Percentiles rank a stretch among this genome's conserved stretches.
Evolutionary conservation across 2,797 vertebrate genomes (phyloP).

Genomic region (Sciurus carolinensis): DNA sequence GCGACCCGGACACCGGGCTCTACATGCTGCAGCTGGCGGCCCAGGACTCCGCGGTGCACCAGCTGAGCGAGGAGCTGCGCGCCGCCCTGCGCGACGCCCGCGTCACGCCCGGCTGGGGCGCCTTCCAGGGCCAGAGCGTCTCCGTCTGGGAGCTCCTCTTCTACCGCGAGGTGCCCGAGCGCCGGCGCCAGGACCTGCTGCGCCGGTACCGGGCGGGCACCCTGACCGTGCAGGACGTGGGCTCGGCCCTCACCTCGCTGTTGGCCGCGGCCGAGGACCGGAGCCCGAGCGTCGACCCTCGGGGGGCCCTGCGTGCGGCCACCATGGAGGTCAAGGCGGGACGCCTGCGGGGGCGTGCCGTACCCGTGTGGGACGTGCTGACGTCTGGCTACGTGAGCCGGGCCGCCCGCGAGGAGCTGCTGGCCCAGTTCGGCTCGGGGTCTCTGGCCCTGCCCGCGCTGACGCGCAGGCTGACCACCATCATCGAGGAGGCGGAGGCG

Average conservation of each 20-base stretch:
- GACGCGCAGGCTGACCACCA: slow-evolving; percentile 70
- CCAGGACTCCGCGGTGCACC: slow-evolving; percentile 80
- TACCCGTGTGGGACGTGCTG: slow-evolving; percentile 94
- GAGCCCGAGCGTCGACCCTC: neutral
- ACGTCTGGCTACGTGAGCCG: slow-evolving; percentile 90
- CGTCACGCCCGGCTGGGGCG: slow-evolving; percentile 71
- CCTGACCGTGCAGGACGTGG: slow-evolving; percentile 87
- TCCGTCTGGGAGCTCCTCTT: slow-evolving; percentile 94
- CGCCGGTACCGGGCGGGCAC: slow-evolving; percentile 79
- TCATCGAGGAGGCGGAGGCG: slow-evolving; percentile 79
- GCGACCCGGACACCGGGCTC: slow-evolving; percentile 86
- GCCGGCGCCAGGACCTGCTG: slow-evolving; percentile 91
- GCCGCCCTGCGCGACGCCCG: slow-evolving; percentile 74
- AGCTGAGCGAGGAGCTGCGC: slow-evolving; percentile 76
- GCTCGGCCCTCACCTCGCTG: slow-evolving; percentile 86
- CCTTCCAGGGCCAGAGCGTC: slow-evolving; percentile 89
- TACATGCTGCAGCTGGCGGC: slow-evolving; percentile 86
- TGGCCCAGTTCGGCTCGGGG: slow-evolving; percentile 88
- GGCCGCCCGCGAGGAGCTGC: slow-evolving; percentile 89
- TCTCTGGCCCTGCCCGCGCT: slow-evolving; percentile 86
- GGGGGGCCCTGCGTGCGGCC: slow-evolving; percentile 87
- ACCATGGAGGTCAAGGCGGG: slow-evolving; percentile 88
- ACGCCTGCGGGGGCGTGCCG: slow-evolving; percentile 89
- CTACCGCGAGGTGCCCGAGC: slow-evolving; percentile 91
- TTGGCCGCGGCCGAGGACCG: neutral